Base-by-base conservation (phyloP, 2,113 vertebrate species). In the Cyprinodon variegatus region DNA sequence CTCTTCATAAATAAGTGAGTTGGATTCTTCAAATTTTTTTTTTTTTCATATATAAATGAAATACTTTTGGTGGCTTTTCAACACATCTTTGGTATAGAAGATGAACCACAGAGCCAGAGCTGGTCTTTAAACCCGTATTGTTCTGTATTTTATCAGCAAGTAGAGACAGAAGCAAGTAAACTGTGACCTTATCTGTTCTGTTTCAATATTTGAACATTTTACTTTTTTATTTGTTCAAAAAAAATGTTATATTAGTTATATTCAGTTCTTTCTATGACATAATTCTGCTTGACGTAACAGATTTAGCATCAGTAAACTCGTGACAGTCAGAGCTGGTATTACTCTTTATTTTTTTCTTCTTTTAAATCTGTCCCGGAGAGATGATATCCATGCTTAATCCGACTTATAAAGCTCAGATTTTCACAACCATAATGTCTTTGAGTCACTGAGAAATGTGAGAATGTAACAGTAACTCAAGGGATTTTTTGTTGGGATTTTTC, bases 381-480 rank as follows among this genome's bases (percentile, higher is more conserved):
- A 62, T 61, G 46, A 76, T 43, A 63, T 57, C 3, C 22, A 15
- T n/a, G 15, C 66, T 70, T 69, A 69, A 76, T 53, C 59, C 0
- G 8, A 22, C 66, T 53, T 41, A 22, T 45, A 50, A 64, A 65
- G 50, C 40, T 66, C 14, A 0, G 13, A 41, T 37, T 22, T 66
- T 6, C 7, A 57, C 17, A 57, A 57, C 17, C 50, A 57, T 57
- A n/a, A 57, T 10, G 8, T 61, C 22, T 43, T 59, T 46, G 50
- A 0, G 39, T 48, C 29, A 22, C 65, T 53, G 40, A 7, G 17
- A 53, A 17, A 41, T 20, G 9, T 20, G 20, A 57, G 50, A 57
- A 57, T 57, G 20, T 57, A 57, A 57, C 50, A n/a, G 6, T 1
- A 20, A 57, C 10, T 14, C 50, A 53, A 17, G 14, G 15, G 20